phyloP scores from a whole-genome alignment of 2,797 vertebrate species.

The Argentina silus region DNA sequence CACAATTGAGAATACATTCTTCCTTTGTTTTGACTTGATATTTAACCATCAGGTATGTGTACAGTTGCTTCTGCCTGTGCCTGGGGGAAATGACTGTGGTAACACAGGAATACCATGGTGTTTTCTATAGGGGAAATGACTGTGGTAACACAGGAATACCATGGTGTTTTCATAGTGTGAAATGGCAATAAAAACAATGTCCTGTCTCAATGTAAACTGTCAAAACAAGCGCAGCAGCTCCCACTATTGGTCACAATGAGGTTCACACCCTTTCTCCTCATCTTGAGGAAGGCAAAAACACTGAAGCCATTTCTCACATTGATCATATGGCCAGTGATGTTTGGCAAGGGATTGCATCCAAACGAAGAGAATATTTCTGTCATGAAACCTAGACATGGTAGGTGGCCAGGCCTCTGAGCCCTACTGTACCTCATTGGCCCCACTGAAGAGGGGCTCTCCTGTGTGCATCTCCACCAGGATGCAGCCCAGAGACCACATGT shows the following conservation, averaged over 20 bases:
- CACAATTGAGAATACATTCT: not conserved
- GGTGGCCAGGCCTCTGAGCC: too few species aligned
- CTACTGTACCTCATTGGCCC: constrained; percentile 85
- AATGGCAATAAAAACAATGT: not conserved
- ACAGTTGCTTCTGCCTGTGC: not conserved
- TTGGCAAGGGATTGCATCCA: not conserved
- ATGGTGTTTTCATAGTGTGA: not conserved
- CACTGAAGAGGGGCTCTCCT: constrained; percentile 90
- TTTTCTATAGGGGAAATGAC: not conserved
- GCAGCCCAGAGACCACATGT: constrained; percentile 93
- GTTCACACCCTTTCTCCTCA: not conserved
- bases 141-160: too few species aligned
- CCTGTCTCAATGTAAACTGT: not conserved
- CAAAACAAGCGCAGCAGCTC: not conserved
- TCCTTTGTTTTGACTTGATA: not conserved
- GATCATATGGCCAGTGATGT: not conserved
- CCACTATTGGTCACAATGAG: constrained; percentile 1
- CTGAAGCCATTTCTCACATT: not conserved
- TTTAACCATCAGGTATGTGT: not conserved
- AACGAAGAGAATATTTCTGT: not conserved
- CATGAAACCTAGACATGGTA: not conserved
- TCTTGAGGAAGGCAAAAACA: not conserved
- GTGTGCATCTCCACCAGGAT: constrained; percentile 94
- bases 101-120: not conserved
- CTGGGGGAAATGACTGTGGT: not conserved